Conservation (phyloP, 2,113 vertebrate genomes). For the Odontesthes bonariensis region DNA sequence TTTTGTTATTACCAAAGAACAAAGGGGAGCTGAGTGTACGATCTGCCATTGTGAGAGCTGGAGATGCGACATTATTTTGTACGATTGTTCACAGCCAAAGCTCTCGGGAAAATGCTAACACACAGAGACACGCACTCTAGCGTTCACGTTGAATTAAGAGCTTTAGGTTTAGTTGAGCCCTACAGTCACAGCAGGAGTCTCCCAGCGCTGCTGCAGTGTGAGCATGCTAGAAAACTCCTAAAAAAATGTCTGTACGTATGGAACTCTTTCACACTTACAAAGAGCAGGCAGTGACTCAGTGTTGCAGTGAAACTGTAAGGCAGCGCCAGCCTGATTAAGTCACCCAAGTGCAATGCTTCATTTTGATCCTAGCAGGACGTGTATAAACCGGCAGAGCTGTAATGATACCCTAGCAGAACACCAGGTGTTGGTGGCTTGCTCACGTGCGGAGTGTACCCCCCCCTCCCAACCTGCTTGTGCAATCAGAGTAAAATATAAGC, state of each 20-base stretch:
- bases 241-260: conserved; percentile 8
- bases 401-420: conserved; percentile 59
- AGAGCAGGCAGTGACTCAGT: conserved; percentile 53
- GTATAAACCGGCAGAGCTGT: conserved; percentile 48
- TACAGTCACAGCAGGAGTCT: conserved; percentile 54
- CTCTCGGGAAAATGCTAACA: conserved; percentile 26
- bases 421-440: conserved; percentile 48
- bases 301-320: conserved; percentile 38
- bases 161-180: conserved; percentile 48
- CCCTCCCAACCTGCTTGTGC: conserved; percentile 33
- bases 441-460: neutral
- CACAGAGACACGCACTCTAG: conserved; percentile 21
- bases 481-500: conserved; percentile 48
- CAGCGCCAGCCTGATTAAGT: conserved; percentile 56
- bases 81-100: conserved; percentile 19
- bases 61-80: conserved; percentile 61
- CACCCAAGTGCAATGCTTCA: conserved; percentile 47
- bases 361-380: conserved; percentile 57
- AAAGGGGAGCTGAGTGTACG: conserved; percentile 48
- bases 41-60: conserved; percentile 31
- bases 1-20: conserved; percentile 41
- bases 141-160: conserved; percentile 69
- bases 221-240: conserved; percentile 23
- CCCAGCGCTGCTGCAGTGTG: conserved; percentile 44
- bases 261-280: conserved; percentile 53